Conservation (phyloP, 2,888 invertebrate genomes). For the Andrena bucephala region DNA sequence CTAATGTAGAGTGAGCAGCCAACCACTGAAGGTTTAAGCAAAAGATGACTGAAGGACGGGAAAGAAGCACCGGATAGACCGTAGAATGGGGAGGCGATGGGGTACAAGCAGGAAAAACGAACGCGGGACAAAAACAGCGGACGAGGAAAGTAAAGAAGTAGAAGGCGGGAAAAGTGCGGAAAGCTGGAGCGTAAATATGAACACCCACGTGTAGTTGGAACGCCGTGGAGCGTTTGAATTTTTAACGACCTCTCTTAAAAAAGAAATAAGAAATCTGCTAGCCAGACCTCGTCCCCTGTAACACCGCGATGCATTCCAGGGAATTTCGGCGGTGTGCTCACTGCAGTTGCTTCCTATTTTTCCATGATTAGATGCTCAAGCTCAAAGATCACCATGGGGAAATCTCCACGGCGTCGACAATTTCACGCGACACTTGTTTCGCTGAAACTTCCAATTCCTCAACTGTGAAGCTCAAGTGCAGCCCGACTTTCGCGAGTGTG, state of each 20-base stretch:
- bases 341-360: constrained; percentile 21
- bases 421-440: constrained; percentile 28
- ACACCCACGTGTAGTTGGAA: constrained; percentile 25
- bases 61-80: constrained; percentile 6
- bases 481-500: neutral
- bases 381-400: constrained; percentile 38
- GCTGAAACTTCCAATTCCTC: neutral
- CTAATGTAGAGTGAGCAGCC: neutral
- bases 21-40: constrained; percentile 13
- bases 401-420: constrained; percentile 36
- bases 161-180: constrained; percentile 1
- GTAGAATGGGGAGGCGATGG: neutral
- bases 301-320: constrained; percentile 20
- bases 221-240: constrained; percentile 46
- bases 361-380: constrained; percentile 30
- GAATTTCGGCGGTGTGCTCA: constrained; percentile 17
- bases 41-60: neutral
- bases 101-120: neutral
- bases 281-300: constrained; percentile 37
- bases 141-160: neutral
- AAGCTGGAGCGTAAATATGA: neutral
- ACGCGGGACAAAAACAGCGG: neutral
- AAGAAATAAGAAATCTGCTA: constrained; percentile 9
- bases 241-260: constrained; percentile 49
- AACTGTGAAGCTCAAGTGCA: neutral